Base-by-base conservation (phyloP, 1,140 invertebrate species). In the Pteromalus puparum region DNA sequence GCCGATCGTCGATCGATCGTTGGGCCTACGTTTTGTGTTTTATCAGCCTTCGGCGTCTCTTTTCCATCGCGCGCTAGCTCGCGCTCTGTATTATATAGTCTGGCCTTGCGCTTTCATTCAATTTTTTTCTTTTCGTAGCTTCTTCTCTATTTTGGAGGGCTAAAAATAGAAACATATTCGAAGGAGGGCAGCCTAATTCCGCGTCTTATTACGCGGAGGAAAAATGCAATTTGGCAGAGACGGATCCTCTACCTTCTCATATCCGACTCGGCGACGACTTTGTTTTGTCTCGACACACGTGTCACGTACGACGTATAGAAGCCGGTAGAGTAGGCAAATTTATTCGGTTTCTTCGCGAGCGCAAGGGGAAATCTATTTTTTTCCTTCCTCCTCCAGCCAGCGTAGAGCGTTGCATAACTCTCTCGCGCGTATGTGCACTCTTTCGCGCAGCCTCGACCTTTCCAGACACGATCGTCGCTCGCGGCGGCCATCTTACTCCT, bases 221-320 rank as follows among this genome's bases (percentile, higher is more conserved):
- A 70, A 70, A 30, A 30, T 28, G 28, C 67, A 70, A 73, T 73
- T 70, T 70, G 28, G 53, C 38, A 78, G 21, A 61, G 53, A 61
- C 53, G 21, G 21, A 92, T 90, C 30, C 30, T 34, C 30, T 5
- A 91, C 90, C 87, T 87, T 90, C 88, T 92, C 91, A 92, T 92
- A 92, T 92, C 90, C 92, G 91, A 91, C 26, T 28, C 89, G 87
- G 88, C 90, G 89, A 92, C 91, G 90, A 90, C 91, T 92, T 90
- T 92, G 91, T 92, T 92, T 93, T 91, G 88, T 90, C 89, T 90
- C 89, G 89, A 34, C 30, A 34, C 53, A 21, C 53, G 21, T 18
- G 21, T 90, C 89, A 91, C 89, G 88, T 88, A 79, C 87, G 84
- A 38, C 5, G 30, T 34, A 34, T 61, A n/a, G 30, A 81, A 81